These are phyloP conservation scores for Calycopis cecrops DNA, from an alignment of 1,140 invertebrate species.

Conservation along the genomic window DNA sequence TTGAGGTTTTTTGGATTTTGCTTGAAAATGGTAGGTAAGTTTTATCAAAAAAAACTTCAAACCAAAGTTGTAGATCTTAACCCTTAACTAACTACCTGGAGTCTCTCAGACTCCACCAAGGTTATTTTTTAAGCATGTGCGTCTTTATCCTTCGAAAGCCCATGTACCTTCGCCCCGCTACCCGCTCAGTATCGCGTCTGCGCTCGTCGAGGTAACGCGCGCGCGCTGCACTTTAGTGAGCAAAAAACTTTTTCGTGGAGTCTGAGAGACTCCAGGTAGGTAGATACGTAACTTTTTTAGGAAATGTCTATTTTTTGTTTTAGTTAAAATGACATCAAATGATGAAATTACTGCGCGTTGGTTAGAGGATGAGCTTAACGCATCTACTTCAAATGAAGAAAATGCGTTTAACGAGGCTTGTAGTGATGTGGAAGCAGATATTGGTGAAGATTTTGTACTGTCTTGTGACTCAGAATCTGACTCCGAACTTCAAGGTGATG, in stretches of 20 bases:
- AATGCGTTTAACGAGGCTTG: too few relatives aligned
- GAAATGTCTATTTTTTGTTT: background rate
- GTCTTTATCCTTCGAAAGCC: background rate
- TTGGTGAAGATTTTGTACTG: too few relatives aligned
- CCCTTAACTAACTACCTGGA: slow-evolving; percentile 1
- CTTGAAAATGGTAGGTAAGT: too few relatives aligned
- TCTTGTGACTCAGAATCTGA: too few relatives aligned
- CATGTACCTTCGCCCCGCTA: background rate
- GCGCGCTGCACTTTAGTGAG: slow-evolving; percentile 1
- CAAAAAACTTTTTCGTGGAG: background rate
- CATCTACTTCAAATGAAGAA: too few relatives aligned
- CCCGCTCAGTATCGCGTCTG: background rate
- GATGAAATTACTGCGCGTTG: background rate
- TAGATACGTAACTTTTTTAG: background rate
- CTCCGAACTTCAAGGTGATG: too few relatives aligned
- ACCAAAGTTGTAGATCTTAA: too few relatives aligned
- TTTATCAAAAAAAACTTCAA: too few relatives aligned
- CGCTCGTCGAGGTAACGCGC: background rate
- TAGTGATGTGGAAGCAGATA: too few relatives aligned
- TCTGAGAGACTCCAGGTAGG: slow-evolving; percentile 1
- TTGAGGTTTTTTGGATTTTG: too few relatives aligned
- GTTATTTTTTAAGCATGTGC: background rate
- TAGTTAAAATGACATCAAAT: background rate
- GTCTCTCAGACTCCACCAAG: background rate
- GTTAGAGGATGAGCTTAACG: background rate